A percentile compares a stretch with the other conserved stretches of the same genome.
Conservation (phyloP, 2,113 vertebrate genomes). For the Apeltes quadracus region DNA sequence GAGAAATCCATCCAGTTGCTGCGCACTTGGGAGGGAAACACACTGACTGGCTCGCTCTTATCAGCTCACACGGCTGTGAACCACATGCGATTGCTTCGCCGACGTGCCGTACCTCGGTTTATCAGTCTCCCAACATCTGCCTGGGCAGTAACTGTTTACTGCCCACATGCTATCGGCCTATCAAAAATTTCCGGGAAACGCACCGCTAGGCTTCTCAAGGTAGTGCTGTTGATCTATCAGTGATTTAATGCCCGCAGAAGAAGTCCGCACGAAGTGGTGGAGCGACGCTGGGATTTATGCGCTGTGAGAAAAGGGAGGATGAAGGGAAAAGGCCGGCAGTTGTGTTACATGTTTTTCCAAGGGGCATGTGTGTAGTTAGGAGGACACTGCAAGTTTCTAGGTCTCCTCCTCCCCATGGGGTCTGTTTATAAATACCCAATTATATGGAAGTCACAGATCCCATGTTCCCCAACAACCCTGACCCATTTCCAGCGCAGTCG, state of each 20-base stretch:
- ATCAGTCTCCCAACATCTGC: conserved; percentile 70
- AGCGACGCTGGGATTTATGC: conserved; percentile 43
- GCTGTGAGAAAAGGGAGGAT: conserved; percentile 29
- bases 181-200: conserved; percentile 60
- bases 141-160: conserved; percentile 58
- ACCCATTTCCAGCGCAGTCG: conserved; percentile 73
- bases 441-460: conserved; percentile 75
- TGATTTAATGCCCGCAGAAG: conserved; percentile 23
- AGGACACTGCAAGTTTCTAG: conserved; percentile 74
- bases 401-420: conserved; percentile 72
- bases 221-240: conserved; percentile 34
- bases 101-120: conserved; percentile 57
- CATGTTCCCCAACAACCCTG: conserved; percentile 80
- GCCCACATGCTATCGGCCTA: conserved; percentile 46
- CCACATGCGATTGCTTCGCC: conserved; percentile 45
- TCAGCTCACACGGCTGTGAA: conserved; percentile 62
- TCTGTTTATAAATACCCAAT: conserved; percentile 81
- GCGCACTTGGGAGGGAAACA: conserved; percentile 19
- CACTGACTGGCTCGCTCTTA: conserved; percentile 41
- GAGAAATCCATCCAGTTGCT: conserved; percentile 26
- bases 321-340: conserved; percentile 33
- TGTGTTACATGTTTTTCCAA: conserved; percentile 49
- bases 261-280: conserved; percentile 28
- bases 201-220: conserved; percentile 37
- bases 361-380: conserved; percentile 56